phyloP scores from a whole-genome alignment of 35 echinoderm and acorn worm species.

The Amphiura filiformis region DNA sequence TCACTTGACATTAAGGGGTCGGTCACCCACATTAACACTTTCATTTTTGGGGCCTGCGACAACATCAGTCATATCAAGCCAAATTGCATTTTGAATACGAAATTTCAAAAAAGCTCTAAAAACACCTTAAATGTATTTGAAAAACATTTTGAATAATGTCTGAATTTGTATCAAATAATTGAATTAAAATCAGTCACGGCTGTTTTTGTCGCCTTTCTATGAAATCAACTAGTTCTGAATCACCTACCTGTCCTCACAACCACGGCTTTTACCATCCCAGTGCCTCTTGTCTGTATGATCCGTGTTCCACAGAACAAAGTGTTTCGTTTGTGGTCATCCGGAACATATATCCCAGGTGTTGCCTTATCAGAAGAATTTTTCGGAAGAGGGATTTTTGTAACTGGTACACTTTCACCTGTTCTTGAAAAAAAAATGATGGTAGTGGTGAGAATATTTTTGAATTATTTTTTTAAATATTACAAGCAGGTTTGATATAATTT shows the following conservation, averaged over 20 bases:
- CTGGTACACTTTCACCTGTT: slow-evolving; percentile 90
- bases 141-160: neutral
- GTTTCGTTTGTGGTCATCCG: slow-evolving; percentile 71
- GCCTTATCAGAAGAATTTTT: slow-evolving; percentile 6
- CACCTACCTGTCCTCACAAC: neutral
- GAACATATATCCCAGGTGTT: neutral
- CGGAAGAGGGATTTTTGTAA: slow-evolving; percentile 78
- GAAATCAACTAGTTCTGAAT: too few species aligned
- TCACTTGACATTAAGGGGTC: too few species aligned
- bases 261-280: neutral
- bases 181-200: too few species aligned
- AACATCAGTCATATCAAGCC: too few species aligned
- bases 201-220: too few species aligned
- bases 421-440: neutral
- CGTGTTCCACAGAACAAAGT: slow-evolving; percentile 57
- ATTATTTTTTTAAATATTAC: neutral
- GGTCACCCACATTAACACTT: too few species aligned
- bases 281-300: neutral
- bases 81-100: too few species aligned
- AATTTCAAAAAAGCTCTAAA: too few species aligned
- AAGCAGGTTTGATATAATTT: neutral
- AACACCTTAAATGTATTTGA: too few species aligned
- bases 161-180: too few species aligned
- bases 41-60: too few species aligned
- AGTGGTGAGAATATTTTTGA: neutral